Conservation (phyloP, 2,888 invertebrate genomes). For the Drosophila emarginata region DNA sequence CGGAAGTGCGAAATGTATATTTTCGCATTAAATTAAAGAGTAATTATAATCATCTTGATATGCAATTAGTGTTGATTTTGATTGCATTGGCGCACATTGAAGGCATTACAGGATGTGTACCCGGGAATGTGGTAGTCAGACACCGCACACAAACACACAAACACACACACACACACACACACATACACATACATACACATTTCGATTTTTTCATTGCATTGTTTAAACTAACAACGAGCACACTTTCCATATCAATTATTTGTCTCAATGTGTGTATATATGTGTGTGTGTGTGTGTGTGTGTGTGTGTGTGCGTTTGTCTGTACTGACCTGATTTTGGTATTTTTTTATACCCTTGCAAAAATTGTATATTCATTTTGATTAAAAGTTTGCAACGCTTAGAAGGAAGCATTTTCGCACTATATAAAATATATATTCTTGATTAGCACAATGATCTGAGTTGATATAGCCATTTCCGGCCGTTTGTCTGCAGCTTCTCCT, state of each 20-base stretch:
- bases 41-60: slow-evolving; percentile 67
- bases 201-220: slow-evolving; percentile 26
- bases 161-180: background rate
- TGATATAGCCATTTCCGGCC: no score
- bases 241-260: slow-evolving; percentile 44
- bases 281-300: background rate
- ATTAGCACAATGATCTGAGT: no score
- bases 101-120: slow-evolving; percentile 10
- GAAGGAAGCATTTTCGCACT: no score
- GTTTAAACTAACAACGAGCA: slow-evolving; percentile 20
- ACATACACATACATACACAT: background rate
- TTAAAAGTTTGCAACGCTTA: no score
- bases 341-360: slow-evolving; percentile 1
- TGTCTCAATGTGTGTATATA: slow-evolving; percentile 29
- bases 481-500: no score
- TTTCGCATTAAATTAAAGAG: slow-evolving; percentile 59
- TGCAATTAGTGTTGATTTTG: slow-evolving; percentile 48
- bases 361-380: slow-evolving; percentile 18
- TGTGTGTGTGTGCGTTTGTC: background rate
- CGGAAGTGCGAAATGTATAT: slow-evolving; percentile 46
- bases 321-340: slow-evolving; percentile 27
- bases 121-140: no score
- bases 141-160: background rate
- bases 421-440: no score
- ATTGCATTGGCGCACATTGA: slow-evolving; percentile 9